Evolutionary conservation across 2,797 vertebrate species (phyloP).

Genomic region (Loris lydekkerianus): DNA sequence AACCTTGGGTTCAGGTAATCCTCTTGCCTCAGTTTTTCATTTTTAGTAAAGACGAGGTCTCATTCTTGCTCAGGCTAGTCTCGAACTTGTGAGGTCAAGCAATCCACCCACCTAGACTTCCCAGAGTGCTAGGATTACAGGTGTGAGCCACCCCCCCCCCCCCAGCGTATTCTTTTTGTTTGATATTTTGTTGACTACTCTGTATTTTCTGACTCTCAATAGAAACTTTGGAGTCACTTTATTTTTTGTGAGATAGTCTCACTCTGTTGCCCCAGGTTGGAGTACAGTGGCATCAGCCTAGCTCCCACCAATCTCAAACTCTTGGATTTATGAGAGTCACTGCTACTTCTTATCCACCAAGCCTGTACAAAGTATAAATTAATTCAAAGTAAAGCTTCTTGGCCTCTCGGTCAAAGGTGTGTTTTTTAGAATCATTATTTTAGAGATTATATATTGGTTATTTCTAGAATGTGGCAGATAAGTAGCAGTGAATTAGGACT

Average conservation of each 20-base stretch:
- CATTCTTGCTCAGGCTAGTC: no score
- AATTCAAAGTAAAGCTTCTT: background rate
- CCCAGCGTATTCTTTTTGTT: background rate
- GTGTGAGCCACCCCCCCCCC: no score
- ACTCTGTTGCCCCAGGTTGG: no score
- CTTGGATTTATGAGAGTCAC: background rate
- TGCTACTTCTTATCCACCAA: background rate
- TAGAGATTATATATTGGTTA: slow-evolving; percentile 1
- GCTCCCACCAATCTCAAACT: no score
- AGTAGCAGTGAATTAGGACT: background rate
- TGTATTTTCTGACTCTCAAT: background rate
- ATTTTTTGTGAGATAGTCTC: no score
- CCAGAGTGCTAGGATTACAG: no score
- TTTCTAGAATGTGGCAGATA: background rate
- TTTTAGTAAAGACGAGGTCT: no score
- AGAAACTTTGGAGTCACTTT: background rate
- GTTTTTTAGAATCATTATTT: slow-evolving; percentile 20
- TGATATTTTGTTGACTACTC: background rate
- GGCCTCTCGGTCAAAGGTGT: background rate
- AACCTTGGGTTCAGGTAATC: no score
- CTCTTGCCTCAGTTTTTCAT: no score
- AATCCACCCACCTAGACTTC: no score
- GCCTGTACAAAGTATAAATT: background rate
- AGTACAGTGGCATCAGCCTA: no score
- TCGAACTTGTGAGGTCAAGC: no score